Base-by-base conservation (phyloP, 2,888 invertebrate genomes). In the Amblyteles armatorius region DNA sequence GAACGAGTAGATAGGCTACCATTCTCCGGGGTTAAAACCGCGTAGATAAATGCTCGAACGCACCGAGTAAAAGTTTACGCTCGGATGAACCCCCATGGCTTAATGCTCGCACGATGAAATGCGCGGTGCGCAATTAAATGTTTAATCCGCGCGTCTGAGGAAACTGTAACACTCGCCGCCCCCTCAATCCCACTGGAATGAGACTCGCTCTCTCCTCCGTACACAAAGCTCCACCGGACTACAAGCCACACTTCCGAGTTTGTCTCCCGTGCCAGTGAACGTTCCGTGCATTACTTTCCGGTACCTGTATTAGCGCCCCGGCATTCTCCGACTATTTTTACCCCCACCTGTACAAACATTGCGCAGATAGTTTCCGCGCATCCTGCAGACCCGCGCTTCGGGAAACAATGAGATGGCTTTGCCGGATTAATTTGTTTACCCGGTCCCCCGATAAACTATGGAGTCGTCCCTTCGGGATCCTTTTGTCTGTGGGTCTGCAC, bases 101-200 rank as follows among this genome's bases (percentile, higher is more conserved):
- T 79, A 55, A 81, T 19, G 69, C 50, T 74, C 60, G 69, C 63
- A 33, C 71, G 65, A 83, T 83, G 74, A 76, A 79, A 79, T 55
- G 55, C 65, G 71, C 74, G 60, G 74, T 40, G 71, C 63, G 50
- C 79, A 79, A 83, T 79, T 79, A 76, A 79, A 79, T 65, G 83
- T 79, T 83, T 63, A 79, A 83, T 83, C 76, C 79, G 65, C 76
- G 44, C 65, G 76, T 76, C 71, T 76, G 74, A 69, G 65, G 76
- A 72, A 79, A 50, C 55, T 52, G 50, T 36, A 22, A 44, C 65
- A 26, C 44, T 74, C 29, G 26, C 68, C 22, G 33, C 19, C 50
- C 22, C 71, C 33, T 22, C 57, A 13, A 9, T 29, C 13, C 44
- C 68, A n/a, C 60, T 76, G 52, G 26, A 74, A 81, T 76, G 63